phyloP scores from a whole-genome alignment of 2,888 invertebrate species.

The Cotesia congregata region DNA sequence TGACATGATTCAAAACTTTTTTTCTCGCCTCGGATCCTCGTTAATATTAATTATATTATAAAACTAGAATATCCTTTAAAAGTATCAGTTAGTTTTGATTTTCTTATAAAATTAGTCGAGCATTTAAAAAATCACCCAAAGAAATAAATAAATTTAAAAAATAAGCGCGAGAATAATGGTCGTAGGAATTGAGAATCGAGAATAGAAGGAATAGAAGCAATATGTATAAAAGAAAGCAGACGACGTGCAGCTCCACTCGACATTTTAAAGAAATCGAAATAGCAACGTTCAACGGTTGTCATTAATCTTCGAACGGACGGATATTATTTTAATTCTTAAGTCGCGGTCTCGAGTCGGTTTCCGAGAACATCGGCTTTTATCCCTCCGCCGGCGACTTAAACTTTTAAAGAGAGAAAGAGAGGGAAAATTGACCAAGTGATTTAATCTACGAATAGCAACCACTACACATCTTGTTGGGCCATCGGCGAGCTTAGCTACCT shows the following conservation, averaged over 20 bases:
- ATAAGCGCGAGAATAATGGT: slow-evolving; percentile 15
- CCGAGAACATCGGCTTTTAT: slow-evolving; percentile 64
- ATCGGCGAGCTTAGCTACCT: slow-evolving; percentile 38
- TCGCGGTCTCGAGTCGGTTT: slow-evolving; percentile 51
- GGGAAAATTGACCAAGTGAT: slow-evolving; percentile 62
- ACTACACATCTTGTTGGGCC: slow-evolving; percentile 41
- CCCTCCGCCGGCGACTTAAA: slow-evolving; percentile 52
- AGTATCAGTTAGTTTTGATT: slow-evolving; percentile 7
- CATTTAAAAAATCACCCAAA: too few species aligned
- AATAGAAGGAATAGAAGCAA: not conserved
- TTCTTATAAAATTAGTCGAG: not conserved
- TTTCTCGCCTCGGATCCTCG: slow-evolving; percentile 19
- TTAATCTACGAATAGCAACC: slow-evolving; percentile 55
- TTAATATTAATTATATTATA: not conserved
- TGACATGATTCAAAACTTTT: slow-evolving; percentile 43
- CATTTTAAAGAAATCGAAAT: slow-evolving; percentile 58
- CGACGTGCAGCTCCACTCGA: not conserved
- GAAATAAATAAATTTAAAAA: not conserved
- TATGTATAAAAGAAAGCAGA: not conserved
- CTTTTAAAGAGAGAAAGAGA: slow-evolving; percentile 41
- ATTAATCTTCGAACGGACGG: slow-evolving; percentile 64
- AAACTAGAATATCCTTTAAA: too few species aligned
- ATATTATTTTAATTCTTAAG: slow-evolving; percentile 66
- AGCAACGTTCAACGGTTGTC: slow-evolving; percentile 55
- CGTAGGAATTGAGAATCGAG: slow-evolving; percentile 11